Percentiles rank a stretch among this genome's conserved stretches.
Conservation (phyloP, 2,113 vertebrate species). For the Xenus cinereus region DNA sequence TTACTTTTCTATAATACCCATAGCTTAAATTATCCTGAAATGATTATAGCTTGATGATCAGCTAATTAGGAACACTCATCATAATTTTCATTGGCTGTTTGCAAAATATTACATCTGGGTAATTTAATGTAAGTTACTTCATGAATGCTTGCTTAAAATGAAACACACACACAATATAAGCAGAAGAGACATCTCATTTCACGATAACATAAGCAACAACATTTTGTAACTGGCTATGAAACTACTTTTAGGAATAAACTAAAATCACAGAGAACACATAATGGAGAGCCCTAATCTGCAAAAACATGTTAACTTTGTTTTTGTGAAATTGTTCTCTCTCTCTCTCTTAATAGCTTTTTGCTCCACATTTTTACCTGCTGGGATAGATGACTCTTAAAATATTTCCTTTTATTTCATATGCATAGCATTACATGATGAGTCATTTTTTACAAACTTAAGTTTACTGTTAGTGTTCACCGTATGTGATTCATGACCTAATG, state of each 20-base stretch:
- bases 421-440: background rate
- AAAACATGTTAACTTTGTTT: background rate
- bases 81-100: slow-evolving; percentile 78
- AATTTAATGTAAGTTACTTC: slow-evolving; percentile 74
- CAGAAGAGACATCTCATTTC: background rate
- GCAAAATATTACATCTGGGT: slow-evolving; percentile 75
- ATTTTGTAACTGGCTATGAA: slow-evolving; percentile 5
- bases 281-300: background rate
- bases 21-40: slow-evolving; percentile 77
- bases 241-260: background rate
- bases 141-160: slow-evolving; percentile 13
- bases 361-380: background rate
- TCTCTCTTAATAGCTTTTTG: background rate
- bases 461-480: background rate
- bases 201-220: background rate
- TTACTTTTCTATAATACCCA: slow-evolving; percentile 73
- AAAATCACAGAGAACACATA: background rate
- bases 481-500: background rate
- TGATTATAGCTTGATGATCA: slow-evolving; percentile 76
- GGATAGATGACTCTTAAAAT: background rate
- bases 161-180: background rate
- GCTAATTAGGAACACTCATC: slow-evolving; percentile 79
- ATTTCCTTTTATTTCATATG: background rate
- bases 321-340: background rate
- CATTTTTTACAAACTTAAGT: background rate